phyloP scores from a whole-genome alignment of 2,797 vertebrate species.

The Naso thynnoides region DNA sequence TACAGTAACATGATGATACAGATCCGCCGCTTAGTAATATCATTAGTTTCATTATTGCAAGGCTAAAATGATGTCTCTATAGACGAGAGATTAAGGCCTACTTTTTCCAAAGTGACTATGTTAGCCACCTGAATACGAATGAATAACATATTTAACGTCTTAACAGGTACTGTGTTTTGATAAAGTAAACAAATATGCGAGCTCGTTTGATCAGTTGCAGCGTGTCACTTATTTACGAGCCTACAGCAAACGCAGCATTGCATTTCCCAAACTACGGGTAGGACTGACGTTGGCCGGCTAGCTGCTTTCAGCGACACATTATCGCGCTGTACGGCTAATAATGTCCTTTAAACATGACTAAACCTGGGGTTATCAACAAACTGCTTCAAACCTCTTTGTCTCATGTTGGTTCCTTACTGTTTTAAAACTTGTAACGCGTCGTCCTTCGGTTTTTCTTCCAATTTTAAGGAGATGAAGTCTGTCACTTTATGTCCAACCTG shows the following conservation, averaged over 20 bases:
- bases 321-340: constrained; percentile 17
- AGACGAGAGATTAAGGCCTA: not conserved
- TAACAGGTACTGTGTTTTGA: not conserved
- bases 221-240: constrained; percentile 52
- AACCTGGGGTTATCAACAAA: constrained; percentile 19
- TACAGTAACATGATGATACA: no score
- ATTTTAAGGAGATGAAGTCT: constrained; percentile 69
- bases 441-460: constrained; percentile 74
- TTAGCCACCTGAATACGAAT: not conserved
- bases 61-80: not conserved
- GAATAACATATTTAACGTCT: not conserved
- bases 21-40: not conserved
- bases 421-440: constrained; percentile 63
- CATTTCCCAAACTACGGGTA: constrained; percentile 60
- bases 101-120: not conserved
- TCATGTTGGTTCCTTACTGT: constrained; percentile 70
- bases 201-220: not conserved
- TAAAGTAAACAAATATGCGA: not conserved
- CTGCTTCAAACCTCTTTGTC: constrained; percentile 7
- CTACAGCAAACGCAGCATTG: constrained; percentile 44
- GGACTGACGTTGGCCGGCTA: constrained; percentile 67
- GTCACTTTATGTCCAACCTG: constrained; percentile 69
- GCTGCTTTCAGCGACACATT: constrained; percentile 58
- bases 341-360: constrained; percentile 34
- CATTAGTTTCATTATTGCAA: not conserved